Evolutionary conservation across 2,888 invertebrate genomes (phyloP).

Genomic region (Endotricha flammealis): DNA sequence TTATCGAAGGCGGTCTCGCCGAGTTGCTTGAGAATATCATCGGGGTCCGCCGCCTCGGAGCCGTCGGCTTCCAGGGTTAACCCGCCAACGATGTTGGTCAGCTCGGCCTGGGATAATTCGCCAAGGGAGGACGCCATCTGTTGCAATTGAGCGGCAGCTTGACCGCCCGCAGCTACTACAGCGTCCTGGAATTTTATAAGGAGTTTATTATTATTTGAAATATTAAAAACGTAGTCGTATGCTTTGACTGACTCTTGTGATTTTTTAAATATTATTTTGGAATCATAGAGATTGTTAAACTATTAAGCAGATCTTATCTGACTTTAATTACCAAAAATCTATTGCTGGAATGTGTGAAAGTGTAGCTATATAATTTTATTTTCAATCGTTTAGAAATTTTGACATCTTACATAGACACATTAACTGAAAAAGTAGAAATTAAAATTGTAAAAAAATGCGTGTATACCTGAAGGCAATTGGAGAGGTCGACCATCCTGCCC

Average conservation of each 20-base stretch:
- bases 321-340: too few relatives aligned
- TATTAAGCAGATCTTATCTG: too few relatives aligned
- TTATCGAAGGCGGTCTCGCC: slow-evolving; percentile 90
- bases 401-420: too few relatives aligned
- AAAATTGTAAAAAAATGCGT: too few relatives aligned
- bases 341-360: too few relatives aligned
- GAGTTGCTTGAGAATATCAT: slow-evolving; percentile 88
- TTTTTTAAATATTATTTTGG: too few relatives aligned
- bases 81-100: slow-evolving; percentile 81
- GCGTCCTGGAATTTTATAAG: slow-evolving; percentile 75
- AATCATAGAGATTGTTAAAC: too few relatives aligned
- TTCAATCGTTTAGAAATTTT: too few relatives aligned
- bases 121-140: slow-evolving; percentile 77
- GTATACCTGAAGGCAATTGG: slow-evolving; percentile 89
- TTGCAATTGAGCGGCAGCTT: slow-evolving; percentile 72
- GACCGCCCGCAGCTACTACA: slow-evolving; percentile 77
- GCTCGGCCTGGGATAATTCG: slow-evolving; percentile 85
- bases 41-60: slow-evolving; percentile 79
- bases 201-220: background rate
- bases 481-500: slow-evolving; percentile 95
- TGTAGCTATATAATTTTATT: too few relatives aligned
- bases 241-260: too few relatives aligned
- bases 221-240: background rate
- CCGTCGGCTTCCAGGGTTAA: slow-evolving; percentile 72
- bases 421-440: too few relatives aligned